Conservation (phyloP, 2,797 vertebrate genomes). For the Meda fulgida region DNA sequence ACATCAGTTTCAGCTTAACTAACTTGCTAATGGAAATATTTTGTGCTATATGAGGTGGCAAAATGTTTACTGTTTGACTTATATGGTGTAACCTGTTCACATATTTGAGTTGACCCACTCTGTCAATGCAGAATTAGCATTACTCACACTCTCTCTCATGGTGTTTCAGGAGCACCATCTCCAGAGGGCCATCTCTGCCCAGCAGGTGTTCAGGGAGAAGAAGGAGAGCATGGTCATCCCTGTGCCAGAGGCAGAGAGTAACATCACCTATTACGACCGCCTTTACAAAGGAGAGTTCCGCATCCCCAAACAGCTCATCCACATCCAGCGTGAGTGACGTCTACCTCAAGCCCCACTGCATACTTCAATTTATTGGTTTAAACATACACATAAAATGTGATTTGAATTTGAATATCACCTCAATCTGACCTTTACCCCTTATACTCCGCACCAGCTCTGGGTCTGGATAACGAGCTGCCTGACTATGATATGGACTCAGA, state of each 20-base stretch:
- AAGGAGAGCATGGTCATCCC: conserved; percentile 96
- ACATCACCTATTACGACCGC: conserved; percentile 91
- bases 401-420: background rate
- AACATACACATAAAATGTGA: background rate
- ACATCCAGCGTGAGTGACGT: conserved; percentile 89
- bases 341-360: background rate
- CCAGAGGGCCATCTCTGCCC: conserved; percentile 92
- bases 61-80: background rate
- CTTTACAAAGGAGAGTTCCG: conserved; percentile 92
- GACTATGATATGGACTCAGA: conserved; percentile 97
- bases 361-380: background rate
- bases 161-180: conserved; percentile 89
- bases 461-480: conserved; percentile 90
- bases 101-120: background rate
- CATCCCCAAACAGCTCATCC: conserved; percentile 93
- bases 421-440: background rate
- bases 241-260: conserved; percentile 90
- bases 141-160: conserved; percentile 39
- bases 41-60: background rate
- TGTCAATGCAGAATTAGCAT: background rate
- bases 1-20: conserved; percentile 29
- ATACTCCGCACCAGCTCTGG: conserved; percentile 78
- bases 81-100: background rate
- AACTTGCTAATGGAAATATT: background rate
- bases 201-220: conserved; percentile 93